phyloP scores from a whole-genome alignment of 2,113 vertebrate species.

The Chascanopsetta lugubris region DNA sequence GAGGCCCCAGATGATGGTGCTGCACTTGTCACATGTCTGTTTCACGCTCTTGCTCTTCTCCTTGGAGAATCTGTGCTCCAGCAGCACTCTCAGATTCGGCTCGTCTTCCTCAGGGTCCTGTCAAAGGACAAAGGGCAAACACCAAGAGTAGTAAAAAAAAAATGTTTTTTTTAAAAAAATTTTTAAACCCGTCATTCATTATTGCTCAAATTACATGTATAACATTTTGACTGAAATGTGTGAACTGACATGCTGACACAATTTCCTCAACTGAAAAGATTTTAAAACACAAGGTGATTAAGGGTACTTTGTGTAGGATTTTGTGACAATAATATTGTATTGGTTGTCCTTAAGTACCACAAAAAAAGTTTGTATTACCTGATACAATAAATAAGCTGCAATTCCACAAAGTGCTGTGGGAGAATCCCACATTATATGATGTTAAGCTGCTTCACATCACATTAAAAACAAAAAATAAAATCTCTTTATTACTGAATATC shows the following conservation, averaged over 20 bases:
- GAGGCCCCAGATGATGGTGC: conserved; percentile 95
- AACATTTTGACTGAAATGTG: too few relatives aligned
- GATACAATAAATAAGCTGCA: background rate
- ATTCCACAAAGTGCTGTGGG: background rate
- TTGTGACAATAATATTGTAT: too few relatives aligned
- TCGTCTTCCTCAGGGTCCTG: conserved; percentile 95
- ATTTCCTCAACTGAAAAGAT: too few relatives aligned
- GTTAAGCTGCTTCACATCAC: conserved; percentile 14
- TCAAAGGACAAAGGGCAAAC: background rate
- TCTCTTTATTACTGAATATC: too few relatives aligned
- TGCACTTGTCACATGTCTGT: conserved; percentile 96
- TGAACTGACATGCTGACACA: too few relatives aligned
- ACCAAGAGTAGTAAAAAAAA: background rate
- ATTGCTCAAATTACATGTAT: too few relatives aligned
- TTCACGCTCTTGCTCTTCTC: conserved; percentile 98
- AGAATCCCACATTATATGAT: background rate
- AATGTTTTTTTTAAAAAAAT: too few relatives aligned
- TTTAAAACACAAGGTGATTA: too few relatives aligned
- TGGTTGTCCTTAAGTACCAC: background rate
- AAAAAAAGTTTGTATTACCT: background rate
- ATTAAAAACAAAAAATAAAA: too few relatives aligned
- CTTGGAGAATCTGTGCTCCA: conserved; percentile 97
- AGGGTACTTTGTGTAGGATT: too few relatives aligned
- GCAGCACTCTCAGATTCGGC: conserved; percentile 88
- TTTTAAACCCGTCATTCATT: too few relatives aligned